A percentile compares a stretch with the other conserved stretches of the same genome.
phyloP scores from a whole-genome alignment of 2,113 vertebrate species.

The Sisor rabdophorus region DNA sequence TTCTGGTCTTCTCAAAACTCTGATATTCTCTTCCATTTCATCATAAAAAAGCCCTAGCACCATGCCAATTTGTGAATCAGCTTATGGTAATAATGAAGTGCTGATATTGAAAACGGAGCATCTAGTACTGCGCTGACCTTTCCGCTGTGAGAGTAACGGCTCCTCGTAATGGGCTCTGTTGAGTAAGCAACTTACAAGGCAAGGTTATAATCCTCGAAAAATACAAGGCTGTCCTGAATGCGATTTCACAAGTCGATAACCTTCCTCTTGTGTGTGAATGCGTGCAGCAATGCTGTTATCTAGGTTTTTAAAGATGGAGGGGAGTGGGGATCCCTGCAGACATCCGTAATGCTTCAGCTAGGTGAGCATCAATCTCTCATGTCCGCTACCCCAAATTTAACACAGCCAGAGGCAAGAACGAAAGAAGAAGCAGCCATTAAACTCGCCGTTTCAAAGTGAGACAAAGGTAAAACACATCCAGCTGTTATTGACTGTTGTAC shows the following conservation, averaged over 20 bases:
- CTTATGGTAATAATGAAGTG: conserved; percentile 66
- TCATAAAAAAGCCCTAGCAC: conserved; percentile 12
- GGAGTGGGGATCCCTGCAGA: conserved; percentile 52
- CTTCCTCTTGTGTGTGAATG: conserved; percentile 34
- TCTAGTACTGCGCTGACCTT: conserved; percentile 68
- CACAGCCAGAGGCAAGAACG: conserved; percentile 40
- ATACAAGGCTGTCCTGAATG: conserved; percentile 58
- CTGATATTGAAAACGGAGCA: conserved; percentile 59
- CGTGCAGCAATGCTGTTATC: conserved; percentile 37
- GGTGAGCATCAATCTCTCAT: conserved; percentile 63
- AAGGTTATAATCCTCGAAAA: conserved; percentile 60
- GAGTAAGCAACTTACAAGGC: conserved; percentile 74
- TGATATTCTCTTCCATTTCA: neutral
- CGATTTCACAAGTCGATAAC: conserved; percentile 70
- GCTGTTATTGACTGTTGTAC: neutral
- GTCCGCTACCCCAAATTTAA: conserved; percentile 48
- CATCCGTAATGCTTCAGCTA: conserved; percentile 58
- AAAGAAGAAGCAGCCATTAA: neutral
- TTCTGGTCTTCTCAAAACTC: conserved; percentile 35
- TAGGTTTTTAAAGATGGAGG: conserved; percentile 54
- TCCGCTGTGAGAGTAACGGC: conserved; percentile 57
- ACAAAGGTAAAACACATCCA: neutral
- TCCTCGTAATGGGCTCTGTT: conserved; percentile 70
- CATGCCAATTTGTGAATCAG: conserved; percentile 68
- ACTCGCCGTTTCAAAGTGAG: neutral